Evolutionary conservation across 1,140 invertebrate species (phyloP).

Genomic region (Magallana gigas): DNA sequence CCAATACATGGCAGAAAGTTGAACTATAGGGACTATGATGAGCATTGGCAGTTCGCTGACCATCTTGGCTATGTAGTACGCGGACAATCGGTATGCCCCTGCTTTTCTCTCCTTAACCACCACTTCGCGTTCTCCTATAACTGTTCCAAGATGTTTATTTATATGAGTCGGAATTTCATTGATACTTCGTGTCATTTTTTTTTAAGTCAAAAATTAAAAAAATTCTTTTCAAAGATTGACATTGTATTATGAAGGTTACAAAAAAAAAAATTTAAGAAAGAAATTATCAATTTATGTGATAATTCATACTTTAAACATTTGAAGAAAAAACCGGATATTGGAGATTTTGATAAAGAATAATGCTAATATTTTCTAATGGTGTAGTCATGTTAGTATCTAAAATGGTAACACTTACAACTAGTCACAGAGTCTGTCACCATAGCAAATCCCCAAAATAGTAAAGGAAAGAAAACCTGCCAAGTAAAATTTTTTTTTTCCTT

Average conservation of each 20-base stretch:
- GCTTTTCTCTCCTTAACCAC: slow-evolving; percentile 90
- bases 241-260: not conserved
- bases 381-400: no score
- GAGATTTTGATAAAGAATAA: no score
- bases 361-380: no score
- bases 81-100: slow-evolving; percentile 90
- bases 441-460: not conserved
- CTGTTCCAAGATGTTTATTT: slow-evolving; percentile 78
- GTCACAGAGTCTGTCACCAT: not conserved
- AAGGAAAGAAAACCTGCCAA: slow-evolving; percentile 29
- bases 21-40: slow-evolving; percentile 85
- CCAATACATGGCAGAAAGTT: slow-evolving; percentile 86
- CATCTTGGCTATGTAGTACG: slow-evolving; percentile 93
- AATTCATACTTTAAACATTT: not conserved
- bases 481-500: not conserved
- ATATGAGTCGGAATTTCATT: not conserved
- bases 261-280: not conserved
- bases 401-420: not conserved
- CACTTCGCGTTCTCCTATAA: slow-evolving; percentile 90
- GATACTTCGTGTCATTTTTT: not conserved
- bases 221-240: not conserved
- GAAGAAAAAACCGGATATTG: not conserved
- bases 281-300: not conserved
- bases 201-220: no score
- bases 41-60: slow-evolving; percentile 89